Percentiles rank a stretch among this genome's conserved stretches.
These are phyloP conservation scores for Papilio demoleus DNA, from an alignment of 2,888 invertebrate genomes.

Conservation along the genomic window DNA sequence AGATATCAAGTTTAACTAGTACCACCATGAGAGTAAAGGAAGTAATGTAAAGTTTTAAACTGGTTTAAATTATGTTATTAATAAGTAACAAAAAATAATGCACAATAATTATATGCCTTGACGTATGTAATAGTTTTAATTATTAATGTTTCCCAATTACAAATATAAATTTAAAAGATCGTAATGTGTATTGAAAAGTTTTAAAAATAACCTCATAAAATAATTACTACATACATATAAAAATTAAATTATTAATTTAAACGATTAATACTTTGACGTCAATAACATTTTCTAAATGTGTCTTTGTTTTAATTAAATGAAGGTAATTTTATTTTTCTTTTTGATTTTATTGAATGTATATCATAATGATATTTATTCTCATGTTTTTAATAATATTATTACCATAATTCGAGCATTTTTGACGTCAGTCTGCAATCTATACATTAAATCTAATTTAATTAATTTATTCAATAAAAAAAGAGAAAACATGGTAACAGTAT, in stretches of 20 bases:
- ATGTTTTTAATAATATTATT: no score
- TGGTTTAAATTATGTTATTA: constrained; percentile 32
- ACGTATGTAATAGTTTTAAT: neutral
- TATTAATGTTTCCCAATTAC: neutral
- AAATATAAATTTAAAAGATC: neutral
- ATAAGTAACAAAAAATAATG: constrained; percentile 23
- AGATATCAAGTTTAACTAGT: constrained; percentile 20
- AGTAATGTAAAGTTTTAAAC: constrained; percentile 34
- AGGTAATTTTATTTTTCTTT: neutral
- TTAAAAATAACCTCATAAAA: neutral
- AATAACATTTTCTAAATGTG: neutral
- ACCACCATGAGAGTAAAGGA: constrained; percentile 28
- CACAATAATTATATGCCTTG: constrained; percentile 25
- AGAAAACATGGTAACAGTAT: no score
- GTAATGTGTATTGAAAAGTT: neutral
- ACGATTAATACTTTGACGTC: neutral
- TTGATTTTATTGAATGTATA: neutral
- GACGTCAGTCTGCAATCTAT: no score
- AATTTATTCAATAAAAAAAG: no score
- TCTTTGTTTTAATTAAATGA: neutral
- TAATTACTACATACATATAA: constrained; percentile 3
- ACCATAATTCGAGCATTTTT: no score
- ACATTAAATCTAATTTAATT: no score
- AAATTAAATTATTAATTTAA: neutral
- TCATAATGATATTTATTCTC: no score